Conservation (phyloP, 2,797 vertebrate genomes). For the Melanotaenia pygmaea region DNA sequence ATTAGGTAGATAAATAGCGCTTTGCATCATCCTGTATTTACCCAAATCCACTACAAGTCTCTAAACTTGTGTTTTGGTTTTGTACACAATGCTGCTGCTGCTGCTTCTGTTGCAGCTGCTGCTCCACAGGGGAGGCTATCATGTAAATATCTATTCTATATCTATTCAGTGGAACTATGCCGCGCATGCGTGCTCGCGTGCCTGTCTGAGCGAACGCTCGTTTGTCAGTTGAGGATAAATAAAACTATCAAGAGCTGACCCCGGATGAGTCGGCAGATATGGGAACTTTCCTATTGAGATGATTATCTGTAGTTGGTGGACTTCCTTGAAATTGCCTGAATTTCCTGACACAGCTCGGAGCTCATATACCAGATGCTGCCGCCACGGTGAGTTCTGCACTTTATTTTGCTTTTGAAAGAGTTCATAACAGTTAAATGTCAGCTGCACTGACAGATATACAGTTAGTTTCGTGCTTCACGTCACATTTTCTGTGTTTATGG, state of each 20-base stretch:
- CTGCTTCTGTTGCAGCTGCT: constrained; percentile 18
- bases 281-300: constrained; percentile 43
- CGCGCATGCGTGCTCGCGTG: not conserved
- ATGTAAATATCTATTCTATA: constrained; percentile 1
- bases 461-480: not conserved
- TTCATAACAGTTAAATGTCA: not conserved
- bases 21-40: constrained; percentile 23
- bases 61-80: not conserved
- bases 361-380: not conserved
- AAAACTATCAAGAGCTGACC: constrained; percentile 22
- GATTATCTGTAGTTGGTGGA: constrained; percentile 37
- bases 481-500: not conserved
- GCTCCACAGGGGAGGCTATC: not conserved
- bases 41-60: constrained; percentile 12
- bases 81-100: not conserved
- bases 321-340: constrained; percentile 33
- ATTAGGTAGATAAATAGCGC: constrained; percentile 32
- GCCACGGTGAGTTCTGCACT: constrained; percentile 52
- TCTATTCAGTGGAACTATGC: too few relatives aligned
- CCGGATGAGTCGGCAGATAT: constrained; percentile 23
- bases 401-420: constrained; percentile 1
- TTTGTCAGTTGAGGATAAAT: constrained; percentile 9
- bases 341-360: constrained; percentile 35
- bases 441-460: not conserved
- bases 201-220: not conserved